Percentiles rank a stretch among this genome's conserved stretches.
Conservation (phyloP, 2,113 vertebrate species). For the Maccullochella peelii region DNA sequence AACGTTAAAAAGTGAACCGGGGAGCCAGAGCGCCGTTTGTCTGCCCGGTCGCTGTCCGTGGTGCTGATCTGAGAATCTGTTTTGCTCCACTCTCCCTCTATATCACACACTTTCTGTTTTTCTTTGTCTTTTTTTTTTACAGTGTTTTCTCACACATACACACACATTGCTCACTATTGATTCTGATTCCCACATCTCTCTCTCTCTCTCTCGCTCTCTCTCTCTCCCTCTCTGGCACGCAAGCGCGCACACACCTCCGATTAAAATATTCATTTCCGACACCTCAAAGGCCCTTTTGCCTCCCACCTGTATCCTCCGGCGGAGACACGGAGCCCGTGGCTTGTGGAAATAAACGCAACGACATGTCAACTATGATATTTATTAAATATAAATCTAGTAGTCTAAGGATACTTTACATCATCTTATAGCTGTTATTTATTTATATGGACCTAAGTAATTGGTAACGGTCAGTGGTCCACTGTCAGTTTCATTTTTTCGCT, state of each 20-base stretch:
- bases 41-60: conserved; percentile 34
- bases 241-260: background rate
- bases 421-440: background rate
- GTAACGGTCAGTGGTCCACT: background rate
- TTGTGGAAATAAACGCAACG: background rate
- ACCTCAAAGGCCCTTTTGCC: conserved; percentile 55
- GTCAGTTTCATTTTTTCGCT: background rate
- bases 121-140: background rate
- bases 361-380: background rate
- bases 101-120: background rate
- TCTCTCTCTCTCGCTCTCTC: background rate
- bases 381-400: background rate
- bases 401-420: background rate
- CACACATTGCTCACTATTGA: background rate
- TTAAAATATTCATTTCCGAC: conserved; percentile 59
- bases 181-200: background rate
- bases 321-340: background rate
- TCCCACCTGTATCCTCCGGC: conserved; percentile 49
- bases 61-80: conserved; percentile 39
- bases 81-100: background rate
- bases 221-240: background rate
- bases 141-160: background rate
- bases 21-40: background rate
- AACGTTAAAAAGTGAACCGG: background rate
- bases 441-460: too few species aligned